Percentiles rank a stretch among this genome's conserved stretches.
phyloP scores from a whole-genome alignment of 2,113 vertebrate species.

The Aspiorhynchus laticeps region DNA sequence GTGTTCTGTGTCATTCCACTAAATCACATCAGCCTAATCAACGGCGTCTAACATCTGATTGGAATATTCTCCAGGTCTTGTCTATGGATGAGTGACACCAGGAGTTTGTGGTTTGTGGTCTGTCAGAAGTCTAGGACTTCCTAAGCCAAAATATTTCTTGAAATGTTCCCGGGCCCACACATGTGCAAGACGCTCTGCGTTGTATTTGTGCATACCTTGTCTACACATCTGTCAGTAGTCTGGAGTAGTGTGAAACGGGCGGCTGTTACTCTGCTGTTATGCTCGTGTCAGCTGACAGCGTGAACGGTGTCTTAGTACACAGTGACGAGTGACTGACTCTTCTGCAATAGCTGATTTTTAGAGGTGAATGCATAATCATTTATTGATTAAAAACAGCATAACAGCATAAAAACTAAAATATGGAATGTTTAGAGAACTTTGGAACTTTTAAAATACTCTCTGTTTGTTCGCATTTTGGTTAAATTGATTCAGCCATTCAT shows the following conservation, averaged over 20 bases:
- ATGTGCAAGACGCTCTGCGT: conserved; percentile 14
- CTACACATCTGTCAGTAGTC: conserved; percentile 44
- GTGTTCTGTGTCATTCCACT: conserved; percentile 1
- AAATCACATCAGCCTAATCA: conserved; percentile 20
- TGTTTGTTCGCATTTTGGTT: no score
- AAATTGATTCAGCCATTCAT: no score
- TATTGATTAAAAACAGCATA: background rate
- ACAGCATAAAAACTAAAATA: no score
- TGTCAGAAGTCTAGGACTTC: conserved; percentile 14
- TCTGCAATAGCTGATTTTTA: background rate
- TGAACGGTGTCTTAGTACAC: background rate
- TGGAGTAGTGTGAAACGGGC: background rate
- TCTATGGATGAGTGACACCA: conserved; percentile 35
- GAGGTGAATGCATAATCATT: background rate
- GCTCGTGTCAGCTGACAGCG: background rate
- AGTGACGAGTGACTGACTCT: background rate
- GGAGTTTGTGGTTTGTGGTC: conserved; percentile 39
- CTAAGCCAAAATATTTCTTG: conserved; percentile 26
- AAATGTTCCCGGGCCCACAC: conserved; percentile 32
- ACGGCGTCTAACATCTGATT: conserved; percentile 9
- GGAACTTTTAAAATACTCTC: no score
- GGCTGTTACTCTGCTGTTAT: background rate
- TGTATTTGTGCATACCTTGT: conserved; percentile 30
- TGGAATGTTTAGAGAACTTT: no score
- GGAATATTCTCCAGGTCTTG: conserved; percentile 16